Conservation (phyloP, 1,140 invertebrate genomes). For the Microplitis demolitor region DNA sequence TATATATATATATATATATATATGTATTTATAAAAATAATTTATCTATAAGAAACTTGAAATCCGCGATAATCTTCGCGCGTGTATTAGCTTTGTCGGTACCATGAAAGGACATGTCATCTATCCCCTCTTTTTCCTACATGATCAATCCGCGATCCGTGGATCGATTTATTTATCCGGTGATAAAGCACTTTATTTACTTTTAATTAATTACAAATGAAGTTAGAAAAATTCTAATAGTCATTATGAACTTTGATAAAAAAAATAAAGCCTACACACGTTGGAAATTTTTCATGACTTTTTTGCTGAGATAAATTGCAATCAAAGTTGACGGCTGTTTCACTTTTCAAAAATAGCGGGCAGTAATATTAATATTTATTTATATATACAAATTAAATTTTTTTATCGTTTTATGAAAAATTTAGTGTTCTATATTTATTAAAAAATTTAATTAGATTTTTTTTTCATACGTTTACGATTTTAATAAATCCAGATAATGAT, state of each 20-base stretch:
- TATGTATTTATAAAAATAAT: background rate
- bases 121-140: background rate
- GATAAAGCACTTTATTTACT: background rate
- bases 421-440: too few relatives aligned
- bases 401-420: too few relatives aligned
- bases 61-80: constrained; percentile 9
- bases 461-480: too few relatives aligned
- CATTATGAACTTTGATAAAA: background rate
- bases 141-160: background rate
- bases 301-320: too few relatives aligned
- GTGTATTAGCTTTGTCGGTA: background rate
- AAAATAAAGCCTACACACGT: background rate
- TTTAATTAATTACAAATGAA: background rate
- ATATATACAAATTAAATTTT: too few relatives aligned
- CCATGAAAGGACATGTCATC: constrained; percentile 4
- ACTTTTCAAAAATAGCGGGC: too few relatives aligned
- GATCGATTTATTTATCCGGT: constrained; percentile 15
- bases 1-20: background rate
- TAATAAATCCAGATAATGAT: too few relatives aligned
- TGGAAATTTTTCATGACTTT: too few relatives aligned
- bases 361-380: too few relatives aligned
- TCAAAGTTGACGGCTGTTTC: too few relatives aligned
- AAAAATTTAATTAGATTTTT: too few relatives aligned
- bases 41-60: background rate
- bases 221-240: background rate